These are phyloP conservation scores for Drosophila ustulata DNA, from an alignment of 2,888 invertebrate species.

Conservation along the genomic window DNA sequence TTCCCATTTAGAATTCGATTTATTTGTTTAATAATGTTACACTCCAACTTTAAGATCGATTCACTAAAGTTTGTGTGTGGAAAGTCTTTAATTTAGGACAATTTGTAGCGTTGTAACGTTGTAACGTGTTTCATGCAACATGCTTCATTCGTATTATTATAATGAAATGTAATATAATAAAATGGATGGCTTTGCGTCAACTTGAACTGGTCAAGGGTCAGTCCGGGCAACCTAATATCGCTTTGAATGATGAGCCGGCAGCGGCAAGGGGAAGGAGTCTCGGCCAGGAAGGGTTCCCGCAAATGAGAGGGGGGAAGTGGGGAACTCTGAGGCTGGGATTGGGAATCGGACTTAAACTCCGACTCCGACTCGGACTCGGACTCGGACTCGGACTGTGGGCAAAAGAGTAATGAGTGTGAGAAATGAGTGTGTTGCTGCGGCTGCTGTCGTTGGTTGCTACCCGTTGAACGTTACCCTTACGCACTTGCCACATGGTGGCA, in stretches of 20 bases:
- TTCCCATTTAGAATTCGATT: no score
- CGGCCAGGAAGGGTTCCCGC: background rate
- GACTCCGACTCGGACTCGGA: no score
- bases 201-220: conserved; percentile 4
- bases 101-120: background rate
- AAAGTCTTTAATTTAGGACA: background rate
- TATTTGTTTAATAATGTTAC: no score
- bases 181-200: background rate
- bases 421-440: conserved; percentile 20
- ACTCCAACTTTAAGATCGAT: background rate
- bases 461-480: conserved; percentile 41
- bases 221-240: conserved; percentile 19
- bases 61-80: background rate
- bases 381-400: conserved; percentile 3
- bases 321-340: background rate
- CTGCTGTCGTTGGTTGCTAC: conserved; percentile 41
- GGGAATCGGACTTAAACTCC: conserved; percentile 2
- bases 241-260: conserved; percentile 31
- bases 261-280: conserved; percentile 25
- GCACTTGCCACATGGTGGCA: conserved; percentile 14
- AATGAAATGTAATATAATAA: conserved; percentile 2
- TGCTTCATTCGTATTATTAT: background rate
- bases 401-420: conserved; percentile 20
- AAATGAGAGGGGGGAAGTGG: background rate
- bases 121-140: background rate